These are phyloP conservation scores for Amphipyra tragopoginis DNA, from an alignment of 2,888 invertebrate genomes.

Conservation along the genomic window DNA sequence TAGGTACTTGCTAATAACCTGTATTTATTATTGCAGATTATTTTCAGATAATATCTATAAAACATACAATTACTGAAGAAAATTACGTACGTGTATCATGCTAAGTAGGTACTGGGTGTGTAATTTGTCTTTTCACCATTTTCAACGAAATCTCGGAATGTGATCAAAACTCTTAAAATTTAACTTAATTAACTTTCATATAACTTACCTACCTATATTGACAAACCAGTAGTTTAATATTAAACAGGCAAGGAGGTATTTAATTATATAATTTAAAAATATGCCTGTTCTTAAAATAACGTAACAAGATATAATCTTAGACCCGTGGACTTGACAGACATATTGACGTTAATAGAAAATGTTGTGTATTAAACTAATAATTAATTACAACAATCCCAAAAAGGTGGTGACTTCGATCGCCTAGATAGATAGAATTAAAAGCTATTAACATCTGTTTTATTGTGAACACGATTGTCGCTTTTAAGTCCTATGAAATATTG, in stretches of 20 bases:
- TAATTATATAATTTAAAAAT: constrained; percentile 20
- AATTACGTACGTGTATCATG: constrained; percentile 1
- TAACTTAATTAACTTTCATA: not conserved
- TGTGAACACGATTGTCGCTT: constrained; percentile 37
- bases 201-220: not conserved
- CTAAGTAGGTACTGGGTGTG: not conserved
- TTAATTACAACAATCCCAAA: constrained; percentile 62
- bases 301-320: constrained; percentile 39
- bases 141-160: not conserved
- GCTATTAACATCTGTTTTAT: constrained; percentile 54
- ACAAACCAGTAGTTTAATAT: constrained; percentile 13
- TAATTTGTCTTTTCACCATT: constrained; percentile 13
- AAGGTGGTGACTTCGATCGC: constrained; percentile 64
- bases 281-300: constrained; percentile 26
- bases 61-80: constrained; percentile 15
- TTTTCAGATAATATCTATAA: constrained; percentile 26
- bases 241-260: not conserved
- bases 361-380: constrained; percentile 58
- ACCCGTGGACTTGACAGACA: constrained; percentile 29
- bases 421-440: constrained; percentile 59
- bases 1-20: constrained; percentile 29
- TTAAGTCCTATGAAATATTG: constrained; percentile 27
- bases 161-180: not conserved
- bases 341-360: constrained; percentile 54
- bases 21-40: constrained; percentile 21